A percentile compares a stretch with the other conserved stretches of the same genome.
Conservation (phyloP, 2,888 invertebrate species). For the Lamproptera curius region DNA sequence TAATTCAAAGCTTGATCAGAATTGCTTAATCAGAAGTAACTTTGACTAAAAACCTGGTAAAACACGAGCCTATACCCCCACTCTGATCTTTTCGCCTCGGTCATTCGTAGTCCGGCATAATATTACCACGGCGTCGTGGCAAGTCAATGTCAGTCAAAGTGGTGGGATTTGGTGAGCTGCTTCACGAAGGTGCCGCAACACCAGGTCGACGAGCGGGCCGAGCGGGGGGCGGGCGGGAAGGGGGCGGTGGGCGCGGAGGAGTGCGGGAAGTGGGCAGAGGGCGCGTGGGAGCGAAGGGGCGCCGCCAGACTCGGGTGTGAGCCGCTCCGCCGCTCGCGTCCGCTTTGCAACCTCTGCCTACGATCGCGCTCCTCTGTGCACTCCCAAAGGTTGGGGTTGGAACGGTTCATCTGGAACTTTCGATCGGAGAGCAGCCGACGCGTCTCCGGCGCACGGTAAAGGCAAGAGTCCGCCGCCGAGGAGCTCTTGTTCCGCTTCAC, state of each 20-base stretch:
- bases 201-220: conserved; percentile 83
- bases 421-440: conserved; percentile 59
- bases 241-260: conserved; percentile 30
- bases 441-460: conserved; percentile 57
- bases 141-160: conserved; percentile 80
- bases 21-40: too few relatives aligned
- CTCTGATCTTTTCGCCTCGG: too few relatives aligned
- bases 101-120: conserved; percentile 3
- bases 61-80: too few relatives aligned
- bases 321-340: conserved; percentile 57
- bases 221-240: conserved; percentile 46
- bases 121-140: conserved; percentile 14
- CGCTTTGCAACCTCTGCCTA: conserved; percentile 38
- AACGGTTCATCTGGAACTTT: conserved; percentile 65
- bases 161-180: conserved; percentile 86
- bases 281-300: conserved; percentile 30
- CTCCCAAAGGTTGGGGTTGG: conserved; percentile 70
- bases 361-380: conserved; percentile 46
- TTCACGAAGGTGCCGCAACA: conserved; percentile 89
- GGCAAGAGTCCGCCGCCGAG: conserved; percentile 62
- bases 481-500: conserved; percentile 74
- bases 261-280: conserved; percentile 26
- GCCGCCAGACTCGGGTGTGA: conserved; percentile 58
- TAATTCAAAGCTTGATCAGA: too few relatives aligned
- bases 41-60: too few relatives aligned